Base-by-base conservation (phyloP, 2,113 vertebrate genomes). In the Antennarius striatus region DNA sequence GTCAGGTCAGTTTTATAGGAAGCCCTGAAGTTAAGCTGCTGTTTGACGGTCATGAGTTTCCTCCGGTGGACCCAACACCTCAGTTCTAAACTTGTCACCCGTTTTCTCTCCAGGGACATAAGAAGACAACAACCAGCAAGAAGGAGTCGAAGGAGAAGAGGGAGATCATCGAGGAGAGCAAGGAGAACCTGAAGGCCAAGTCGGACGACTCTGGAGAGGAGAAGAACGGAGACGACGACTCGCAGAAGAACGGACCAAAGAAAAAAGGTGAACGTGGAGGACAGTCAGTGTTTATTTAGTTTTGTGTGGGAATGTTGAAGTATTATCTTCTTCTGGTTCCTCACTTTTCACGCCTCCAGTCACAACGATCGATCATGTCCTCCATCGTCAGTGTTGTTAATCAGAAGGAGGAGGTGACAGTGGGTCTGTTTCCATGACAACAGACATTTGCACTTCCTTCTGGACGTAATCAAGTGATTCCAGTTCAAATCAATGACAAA, bases 141-240 rank as follows among this genome's bases (percentile, higher is more conserved):
- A 97, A 95, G 85, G 96, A 98, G 73, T 93, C 89, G 50, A 98
- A 96, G 87, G 97, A 97, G 74, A 96, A 96, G 86, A 93, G 95
- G 28, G 96, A 96, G 63, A 95, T 75, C 84, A 90, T 91, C 36
- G 98, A 99, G 75, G 95, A 96, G 53, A 95, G 93, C 0, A 98
- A 98, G 81, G 98, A 99, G 84, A 99, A 97, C 84, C 94, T 94
- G 48, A 98, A 96, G 91, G 91, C 95, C 68, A 97, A 95, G 86
- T 98, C 96, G 0, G 98, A 98, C 29, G 98, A 98, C 80, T 98
- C 98, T 0, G 96, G 96, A 60, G 97, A 99, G 68, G 98, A 99
- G 82, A 98, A 97, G 86, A 99, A 98, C 3, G 94, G 95, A 0
- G 96, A 98, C 0, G 96, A 98, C 14, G 97, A 98, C 75, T 92